Percentiles rank a stretch among this genome's conserved stretches.
Evolutionary conservation across 2,888 invertebrate species (phyloP).

Genomic region (Drosophila conformis): DNA sequence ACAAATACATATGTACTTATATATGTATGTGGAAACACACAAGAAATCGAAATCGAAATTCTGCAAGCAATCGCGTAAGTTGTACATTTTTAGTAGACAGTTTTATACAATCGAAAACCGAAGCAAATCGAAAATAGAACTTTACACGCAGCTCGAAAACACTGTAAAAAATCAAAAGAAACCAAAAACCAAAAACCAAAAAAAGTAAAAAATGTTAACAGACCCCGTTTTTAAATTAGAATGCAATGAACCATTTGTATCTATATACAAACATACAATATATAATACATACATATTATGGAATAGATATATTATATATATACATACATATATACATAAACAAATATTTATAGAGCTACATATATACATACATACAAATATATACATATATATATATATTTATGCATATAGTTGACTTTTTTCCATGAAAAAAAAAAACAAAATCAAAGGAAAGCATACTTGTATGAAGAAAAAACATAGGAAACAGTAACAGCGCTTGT

Average conservation of each 20-base stretch:
- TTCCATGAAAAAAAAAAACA: slow-evolving; percentile 69
- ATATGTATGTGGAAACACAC: slow-evolving; percentile 23
- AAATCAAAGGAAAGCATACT: slow-evolving; percentile 16
- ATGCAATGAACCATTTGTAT: slow-evolving; percentile 33
- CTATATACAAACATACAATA: slow-evolving; percentile 27
- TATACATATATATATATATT: slow-evolving; percentile 44
- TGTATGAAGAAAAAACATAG: slow-evolving; percentile 9
- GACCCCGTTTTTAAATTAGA: slow-evolving; percentile 49
- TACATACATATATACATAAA: slow-evolving; percentile 5
- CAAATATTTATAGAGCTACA: slow-evolving; percentile 32
- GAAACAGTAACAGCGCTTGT: slow-evolving; percentile 44
- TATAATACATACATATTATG: slow-evolving; percentile 17
- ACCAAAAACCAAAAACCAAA: neutral
- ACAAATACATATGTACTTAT: slow-evolving; percentile 19
- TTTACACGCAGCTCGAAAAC: slow-evolving; percentile 20
- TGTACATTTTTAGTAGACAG: slow-evolving; percentile 69
- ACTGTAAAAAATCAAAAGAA: slow-evolving; percentile 38
- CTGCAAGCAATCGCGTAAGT: slow-evolving; percentile 69
- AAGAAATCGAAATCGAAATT: slow-evolving; percentile 39
- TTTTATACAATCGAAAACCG: slow-evolving; percentile 59
- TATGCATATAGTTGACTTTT: slow-evolving; percentile 70
- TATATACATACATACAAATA: slow-evolving; percentile 22
- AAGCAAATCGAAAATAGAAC: slow-evolving; percentile 12
- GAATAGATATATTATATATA: slow-evolving; percentile 10
- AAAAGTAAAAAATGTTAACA: slow-evolving; percentile 14